These are phyloP conservation scores for Phlogophora meticulosa DNA, from an alignment of 2,888 invertebrate species.

Conservation along the genomic window DNA sequence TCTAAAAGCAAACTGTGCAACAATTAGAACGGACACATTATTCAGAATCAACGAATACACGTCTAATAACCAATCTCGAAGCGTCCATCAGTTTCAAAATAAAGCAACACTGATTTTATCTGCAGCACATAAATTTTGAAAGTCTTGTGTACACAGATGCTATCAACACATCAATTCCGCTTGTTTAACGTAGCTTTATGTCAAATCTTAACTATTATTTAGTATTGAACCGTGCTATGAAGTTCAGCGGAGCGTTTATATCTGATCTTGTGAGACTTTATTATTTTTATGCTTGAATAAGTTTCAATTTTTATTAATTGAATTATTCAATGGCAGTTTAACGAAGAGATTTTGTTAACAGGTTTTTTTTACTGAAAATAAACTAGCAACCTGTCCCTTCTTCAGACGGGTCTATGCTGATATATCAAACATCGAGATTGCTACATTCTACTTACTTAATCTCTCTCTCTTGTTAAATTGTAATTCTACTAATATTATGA, in stretches of 20 bases:
- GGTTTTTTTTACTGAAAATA: too few species aligned
- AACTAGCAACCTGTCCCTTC: too few species aligned
- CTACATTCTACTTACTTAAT: too few species aligned
- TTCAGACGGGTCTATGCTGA: too few species aligned
- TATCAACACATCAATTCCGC: slow-evolving; percentile 67
- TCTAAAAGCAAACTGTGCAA: slow-evolving; percentile 1
- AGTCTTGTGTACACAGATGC: slow-evolving; percentile 54
- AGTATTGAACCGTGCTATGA: slow-evolving; percentile 47
- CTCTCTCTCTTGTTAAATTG: too few species aligned
- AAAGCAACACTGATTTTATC: slow-evolving; percentile 57
- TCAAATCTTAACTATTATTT: slow-evolving; percentile 66
- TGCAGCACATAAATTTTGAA: slow-evolving; percentile 49
- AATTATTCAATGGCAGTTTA: slow-evolving; percentile 25
- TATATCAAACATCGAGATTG: too few species aligned
- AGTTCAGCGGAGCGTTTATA: slow-evolving; percentile 56
- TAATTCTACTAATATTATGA: too few species aligned
- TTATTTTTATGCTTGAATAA: slow-evolving; percentile 48
- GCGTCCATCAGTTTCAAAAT: slow-evolving; percentile 49
- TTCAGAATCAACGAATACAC: slow-evolving; percentile 10
- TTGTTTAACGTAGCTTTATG: slow-evolving; percentile 61
- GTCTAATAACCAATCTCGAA: slow-evolving; percentile 23
- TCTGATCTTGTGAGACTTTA: slow-evolving; percentile 57
- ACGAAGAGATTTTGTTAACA: not conserved
- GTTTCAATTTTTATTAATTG: slow-evolving; percentile 49
- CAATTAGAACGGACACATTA: slow-evolving; percentile 26